Evolutionary conservation across 1,140 invertebrate species (phyloP), one percentile per base, ranked within the genome.

Genomic region (Nomia melanderi): DNA sequence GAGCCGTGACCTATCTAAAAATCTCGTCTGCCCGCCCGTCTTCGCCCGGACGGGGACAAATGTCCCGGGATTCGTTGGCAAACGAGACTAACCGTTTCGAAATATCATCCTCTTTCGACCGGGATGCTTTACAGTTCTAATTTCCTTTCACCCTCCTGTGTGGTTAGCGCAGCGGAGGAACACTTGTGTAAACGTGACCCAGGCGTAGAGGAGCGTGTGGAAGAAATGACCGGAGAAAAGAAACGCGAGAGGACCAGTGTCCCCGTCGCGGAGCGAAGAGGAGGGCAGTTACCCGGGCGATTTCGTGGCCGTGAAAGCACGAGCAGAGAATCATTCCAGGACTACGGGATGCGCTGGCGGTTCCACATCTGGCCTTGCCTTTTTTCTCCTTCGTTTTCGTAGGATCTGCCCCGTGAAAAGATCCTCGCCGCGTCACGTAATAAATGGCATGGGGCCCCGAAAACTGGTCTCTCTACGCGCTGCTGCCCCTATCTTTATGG

Each of bases 401-500:
- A 54, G n/a, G 74, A 74, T 79, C 41, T 41, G 79, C 82, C 86
- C 27, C 65, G 78, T 89, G 81, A 87, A 90, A 89, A 89, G 86
- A 88, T 77, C 78, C 75, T 60, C 60, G 77, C 36, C 47, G 57
- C 65, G 31, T 84, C 83, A 83, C 73, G 77, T 82, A 84, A 86
- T 81, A 87, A 89, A 88, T 78, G 80, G 78, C 69, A 76, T 47
- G 73, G 86, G 77, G 82, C 78, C 83, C 81, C 78, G 80, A 86
- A 89, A 90, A 89, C 88, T 88, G 87, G 89, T 91, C 87, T 73
- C 81, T 72, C 77, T 60, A 65, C 73, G 75, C 77, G 56, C 54
- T 70, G 75, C 56, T 57, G 73, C 56, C 75, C 63, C 70, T 89
- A 92, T 90, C 88, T 91, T 90, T 88, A 89, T 88, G 79, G 78